Conservation (phyloP, 2,888 invertebrate species). For the Venusia cambrica region DNA sequence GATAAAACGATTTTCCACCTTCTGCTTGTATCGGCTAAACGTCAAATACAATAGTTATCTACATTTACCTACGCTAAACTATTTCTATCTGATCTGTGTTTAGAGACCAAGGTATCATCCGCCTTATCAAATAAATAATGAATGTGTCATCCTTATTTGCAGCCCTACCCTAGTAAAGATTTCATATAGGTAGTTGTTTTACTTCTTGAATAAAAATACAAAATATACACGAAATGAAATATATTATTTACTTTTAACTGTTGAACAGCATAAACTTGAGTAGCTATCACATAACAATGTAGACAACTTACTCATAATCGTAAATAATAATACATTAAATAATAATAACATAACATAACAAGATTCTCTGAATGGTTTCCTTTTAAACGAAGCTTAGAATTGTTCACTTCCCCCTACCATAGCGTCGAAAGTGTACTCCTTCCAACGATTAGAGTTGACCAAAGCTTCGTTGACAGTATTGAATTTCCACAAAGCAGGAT, state of each 20-base stretch:
- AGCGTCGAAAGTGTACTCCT: slow-evolving; percentile 54
- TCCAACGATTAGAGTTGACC: slow-evolving; percentile 61
- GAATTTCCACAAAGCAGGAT: slow-evolving; percentile 57
- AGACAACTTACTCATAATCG: too few species aligned
- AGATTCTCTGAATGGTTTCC: slow-evolving; percentile 5
- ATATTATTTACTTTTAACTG: slow-evolving; percentile 7
- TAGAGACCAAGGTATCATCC: slow-evolving; percentile 54
- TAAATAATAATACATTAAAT: too few species aligned
- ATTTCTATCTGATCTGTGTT: slow-evolving; percentile 70
- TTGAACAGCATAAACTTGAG: slow-evolving; percentile 1
- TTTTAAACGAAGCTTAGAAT: slow-evolving; percentile 2
- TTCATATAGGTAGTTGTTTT: too few species aligned
- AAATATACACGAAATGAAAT: background rate
- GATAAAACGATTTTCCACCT: slow-evolving; percentile 52
- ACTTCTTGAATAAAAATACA: slow-evolving; percentile 4
- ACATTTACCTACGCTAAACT: slow-evolving; percentile 78
- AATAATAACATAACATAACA: slow-evolving; percentile 9
- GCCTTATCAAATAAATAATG: slow-evolving; percentile 19
- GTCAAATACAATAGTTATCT: slow-evolving; percentile 70
- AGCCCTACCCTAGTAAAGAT: too few species aligned
- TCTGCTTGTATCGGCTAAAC: slow-evolving; percentile 46
- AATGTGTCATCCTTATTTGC: slow-evolving; percentile 18
- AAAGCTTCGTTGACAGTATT: slow-evolving; percentile 66
- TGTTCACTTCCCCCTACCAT: slow-evolving; percentile 39
- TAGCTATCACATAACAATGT: slow-evolving; percentile 1